A percentile compares a stretch with the other conserved stretches of the same genome.
Evolutionary conservation across 2,888 invertebrate genomes (phyloP).

Genomic region (Zaprionus bogoriensis): DNA sequence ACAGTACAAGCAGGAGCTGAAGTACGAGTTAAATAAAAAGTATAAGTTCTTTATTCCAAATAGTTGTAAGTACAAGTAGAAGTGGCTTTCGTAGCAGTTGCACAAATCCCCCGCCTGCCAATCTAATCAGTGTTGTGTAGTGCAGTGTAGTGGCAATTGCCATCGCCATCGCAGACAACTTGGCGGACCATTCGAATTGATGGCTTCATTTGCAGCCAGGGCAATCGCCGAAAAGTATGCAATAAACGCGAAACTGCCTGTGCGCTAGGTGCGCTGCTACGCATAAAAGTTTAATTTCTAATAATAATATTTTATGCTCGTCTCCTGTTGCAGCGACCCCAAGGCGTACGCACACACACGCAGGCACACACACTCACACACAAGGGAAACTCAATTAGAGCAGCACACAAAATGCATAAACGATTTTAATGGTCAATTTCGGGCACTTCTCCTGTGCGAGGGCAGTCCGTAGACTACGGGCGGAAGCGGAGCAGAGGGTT

Average conservation of each 20-base stretch:
- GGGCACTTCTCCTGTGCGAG: no score
- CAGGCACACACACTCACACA: neutral
- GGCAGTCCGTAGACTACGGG: no score
- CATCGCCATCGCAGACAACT: conserved; percentile 12
- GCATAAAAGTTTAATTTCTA: conserved; percentile 64
- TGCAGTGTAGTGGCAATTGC: conserved; percentile 2
- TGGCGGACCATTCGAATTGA: conserved; percentile 42
- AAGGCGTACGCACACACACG: neutral
- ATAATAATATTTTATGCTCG: conserved; percentile 63
- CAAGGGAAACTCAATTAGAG: conserved; percentile 55
- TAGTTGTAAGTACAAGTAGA: no score
- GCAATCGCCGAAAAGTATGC: conserved; percentile 41
- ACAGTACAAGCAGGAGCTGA: no score
- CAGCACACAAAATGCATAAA: conserved; percentile 63
- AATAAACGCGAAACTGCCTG: conserved; percentile 41
- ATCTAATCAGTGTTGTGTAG: neutral
- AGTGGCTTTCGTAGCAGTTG: no score
- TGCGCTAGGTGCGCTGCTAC: conserved; percentile 30
- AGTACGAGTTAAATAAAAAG: no score
- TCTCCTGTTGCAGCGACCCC: conserved; percentile 22
- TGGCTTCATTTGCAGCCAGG: conserved; percentile 31
- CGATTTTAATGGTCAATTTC: conserved; percentile 66
- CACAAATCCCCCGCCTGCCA: no score
- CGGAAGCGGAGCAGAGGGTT: no score
- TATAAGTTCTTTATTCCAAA: no score